phyloP scores from a whole-genome alignment of 2,113 vertebrate species.

The Sula dactylatra region DNA sequence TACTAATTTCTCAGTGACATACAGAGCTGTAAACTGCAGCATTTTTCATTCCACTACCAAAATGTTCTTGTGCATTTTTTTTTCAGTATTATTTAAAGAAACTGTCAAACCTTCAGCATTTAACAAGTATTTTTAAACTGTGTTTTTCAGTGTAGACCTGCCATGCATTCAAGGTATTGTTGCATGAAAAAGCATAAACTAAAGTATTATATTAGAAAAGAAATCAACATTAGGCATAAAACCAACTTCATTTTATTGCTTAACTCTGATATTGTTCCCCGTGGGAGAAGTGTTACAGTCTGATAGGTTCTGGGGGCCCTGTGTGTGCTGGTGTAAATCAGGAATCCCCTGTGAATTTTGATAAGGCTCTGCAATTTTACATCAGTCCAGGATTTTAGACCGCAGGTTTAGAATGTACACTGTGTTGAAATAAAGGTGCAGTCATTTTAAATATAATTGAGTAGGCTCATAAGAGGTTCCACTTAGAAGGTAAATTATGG shows the following conservation, averaged over 20 bases:
- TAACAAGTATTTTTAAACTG: slow-evolving; percentile 52
- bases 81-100: slow-evolving; percentile 56
- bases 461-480: slow-evolving; percentile 62
- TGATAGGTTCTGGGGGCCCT: neutral
- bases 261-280: neutral
- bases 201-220: slow-evolving; percentile 4
- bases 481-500: slow-evolving; percentile 66
- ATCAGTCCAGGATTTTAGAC: slow-evolving; percentile 16
- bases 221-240: slow-evolving; percentile 32
- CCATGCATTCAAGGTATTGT: neutral
- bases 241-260: slow-evolving; percentile 20
- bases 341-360: slow-evolving; percentile 50
- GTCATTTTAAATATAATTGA: slow-evolving; percentile 60
- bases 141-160: slow-evolving; percentile 43
- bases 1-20: slow-evolving; percentile 59
- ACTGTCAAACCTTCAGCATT: slow-evolving; percentile 38
- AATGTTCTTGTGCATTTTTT: slow-evolving; percentile 26
- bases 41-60: slow-evolving; percentile 33
- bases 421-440: slow-evolving; percentile 46
- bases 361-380: slow-evolving; percentile 30
- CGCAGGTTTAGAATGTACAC: neutral
- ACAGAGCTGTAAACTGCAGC: slow-evolving; percentile 46
- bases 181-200: slow-evolving; percentile 29
- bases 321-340: slow-evolving; percentile 36
- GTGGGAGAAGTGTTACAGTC: neutral